Evolutionary conservation across 2,797 vertebrate species (phyloP).

Genomic region (Apogon talboti): DNA sequence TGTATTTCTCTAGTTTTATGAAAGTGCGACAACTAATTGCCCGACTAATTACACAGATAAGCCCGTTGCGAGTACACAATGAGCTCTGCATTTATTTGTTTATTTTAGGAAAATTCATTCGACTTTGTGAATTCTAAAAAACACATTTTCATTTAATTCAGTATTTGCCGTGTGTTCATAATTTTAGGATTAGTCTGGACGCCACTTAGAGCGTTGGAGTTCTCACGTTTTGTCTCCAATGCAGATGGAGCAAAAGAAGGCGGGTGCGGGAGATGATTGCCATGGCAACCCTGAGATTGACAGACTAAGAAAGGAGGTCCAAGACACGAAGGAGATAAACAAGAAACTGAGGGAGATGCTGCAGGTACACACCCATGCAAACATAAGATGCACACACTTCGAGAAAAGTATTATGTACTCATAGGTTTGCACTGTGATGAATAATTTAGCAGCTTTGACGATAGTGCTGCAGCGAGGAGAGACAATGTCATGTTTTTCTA

Average conservation of each 20-base stretch:
- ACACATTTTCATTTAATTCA: conserved; percentile 26
- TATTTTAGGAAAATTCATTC: conserved; percentile 26
- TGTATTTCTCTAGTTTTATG: not conserved
- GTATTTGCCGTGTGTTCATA: conserved; percentile 39
- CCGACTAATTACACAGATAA: conserved; percentile 47
- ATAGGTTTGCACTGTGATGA: conserved; percentile 61
- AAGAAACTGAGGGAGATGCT: conserved; percentile 86
- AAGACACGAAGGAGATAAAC: conserved; percentile 87
- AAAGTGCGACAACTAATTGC: not conserved
- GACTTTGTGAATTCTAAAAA: conserved; percentile 35
- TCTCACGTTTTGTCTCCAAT: conserved; percentile 19
- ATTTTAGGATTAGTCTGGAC: conserved; percentile 37
- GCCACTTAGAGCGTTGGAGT: not conserved
- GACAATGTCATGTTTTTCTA: conserved; percentile 19
- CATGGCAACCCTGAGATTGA: conserved; percentile 86
- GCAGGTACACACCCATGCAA: conserved; percentile 70
- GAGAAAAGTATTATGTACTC: conserved; percentile 13
- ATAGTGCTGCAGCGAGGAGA: conserved; percentile 22
- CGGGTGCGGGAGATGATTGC: conserved; percentile 77
- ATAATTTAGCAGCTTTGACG: conserved; percentile 71
- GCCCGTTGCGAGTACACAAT: conserved; percentile 11
- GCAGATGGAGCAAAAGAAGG: conserved; percentile 77
- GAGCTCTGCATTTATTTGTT: conserved; percentile 21
- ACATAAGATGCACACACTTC: conserved; percentile 2
- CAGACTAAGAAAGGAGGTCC: conserved; percentile 86